Evolutionary conservation across 2,888 invertebrate species (phyloP).

Genomic region (Acleris laterana): DNA sequence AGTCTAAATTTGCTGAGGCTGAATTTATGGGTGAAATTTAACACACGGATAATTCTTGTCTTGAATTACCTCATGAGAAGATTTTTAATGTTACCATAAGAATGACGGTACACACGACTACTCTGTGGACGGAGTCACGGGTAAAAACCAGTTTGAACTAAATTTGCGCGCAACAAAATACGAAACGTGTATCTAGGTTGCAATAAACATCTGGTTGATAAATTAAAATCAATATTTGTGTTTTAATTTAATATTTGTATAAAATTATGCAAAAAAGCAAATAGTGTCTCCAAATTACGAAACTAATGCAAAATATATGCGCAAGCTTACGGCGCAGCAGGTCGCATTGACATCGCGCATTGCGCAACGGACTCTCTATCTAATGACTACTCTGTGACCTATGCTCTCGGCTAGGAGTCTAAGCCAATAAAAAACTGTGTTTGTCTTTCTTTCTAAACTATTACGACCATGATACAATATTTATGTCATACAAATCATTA

Average conservation of each 20-base stretch:
- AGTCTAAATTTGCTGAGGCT: too few species aligned
- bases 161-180: too few species aligned
- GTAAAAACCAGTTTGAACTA: too few species aligned
- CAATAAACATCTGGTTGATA: background rate
- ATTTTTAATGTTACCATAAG: too few species aligned
- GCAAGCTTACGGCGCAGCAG: constrained; percentile 12
- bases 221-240: constrained; percentile 9
- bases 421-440: constrained; percentile 30
- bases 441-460: background rate
- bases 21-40: too few species aligned
- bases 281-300: constrained; percentile 29
- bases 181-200: too few species aligned
- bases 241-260: constrained; percentile 16
- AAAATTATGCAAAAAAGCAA: constrained; percentile 34
- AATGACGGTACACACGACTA: too few species aligned
- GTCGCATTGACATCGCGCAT: constrained; percentile 23
- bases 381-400: constrained; percentile 34
- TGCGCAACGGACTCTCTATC: constrained; percentile 33
- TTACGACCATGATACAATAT: background rate
- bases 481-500: background rate
- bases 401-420: constrained; percentile 25
- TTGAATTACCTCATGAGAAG: too few species aligned
- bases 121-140: too few species aligned
- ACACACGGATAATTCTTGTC: too few species aligned
- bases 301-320: constrained; percentile 34